Base-by-base conservation (phyloP, 2,113 vertebrate genomes). In the Monopterus albus region DNA sequence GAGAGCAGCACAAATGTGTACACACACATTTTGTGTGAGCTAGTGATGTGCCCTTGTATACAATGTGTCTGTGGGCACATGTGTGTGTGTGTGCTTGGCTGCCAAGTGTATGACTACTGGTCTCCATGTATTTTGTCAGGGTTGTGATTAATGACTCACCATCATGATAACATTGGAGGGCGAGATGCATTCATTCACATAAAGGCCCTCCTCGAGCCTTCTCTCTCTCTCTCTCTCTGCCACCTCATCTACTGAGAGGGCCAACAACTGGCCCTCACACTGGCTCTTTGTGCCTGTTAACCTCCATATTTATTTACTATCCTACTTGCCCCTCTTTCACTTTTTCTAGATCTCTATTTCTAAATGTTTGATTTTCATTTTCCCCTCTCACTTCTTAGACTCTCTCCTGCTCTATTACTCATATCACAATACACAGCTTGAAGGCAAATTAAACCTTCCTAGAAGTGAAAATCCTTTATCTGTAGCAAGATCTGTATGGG, bases 81-180 rank as follows among this genome's bases (percentile, higher is more conserved):
- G 18, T 64, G 39, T 45, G 11, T 14, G 29, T 39, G 60, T 49
- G 43, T 9, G 61, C 58, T 72, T 83, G 58, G 40, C 76, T 60
- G 77, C 63, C 75, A 75, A 82, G 40, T 76, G 78, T 78, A 72
- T 75, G 76, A 67, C 65, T 83, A 71, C 78, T 79, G 71, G 73
- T 88, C 70, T 80, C 74, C 60, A 66, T 83, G 85, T 85, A 79
- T 88, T 84, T 82, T 85, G 82, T 87, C 86, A 85, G 49, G 69
- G 57, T 72, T 81, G 81, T 88, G 86, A 89, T 91, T 89, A 91
- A 91, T 89, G 81, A 89, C 84, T 82, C 70, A 59, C 70, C 81
- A 81, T 84, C 83, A 81, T 79, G 82, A 89, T 90, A 88, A 87
- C 82, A 86, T 53, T 87, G 80, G 77, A 83, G 79, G 79, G 72